Base-by-base conservation (phyloP, 2,797 vertebrate genomes). In the Sebastes iracundus region DNA sequence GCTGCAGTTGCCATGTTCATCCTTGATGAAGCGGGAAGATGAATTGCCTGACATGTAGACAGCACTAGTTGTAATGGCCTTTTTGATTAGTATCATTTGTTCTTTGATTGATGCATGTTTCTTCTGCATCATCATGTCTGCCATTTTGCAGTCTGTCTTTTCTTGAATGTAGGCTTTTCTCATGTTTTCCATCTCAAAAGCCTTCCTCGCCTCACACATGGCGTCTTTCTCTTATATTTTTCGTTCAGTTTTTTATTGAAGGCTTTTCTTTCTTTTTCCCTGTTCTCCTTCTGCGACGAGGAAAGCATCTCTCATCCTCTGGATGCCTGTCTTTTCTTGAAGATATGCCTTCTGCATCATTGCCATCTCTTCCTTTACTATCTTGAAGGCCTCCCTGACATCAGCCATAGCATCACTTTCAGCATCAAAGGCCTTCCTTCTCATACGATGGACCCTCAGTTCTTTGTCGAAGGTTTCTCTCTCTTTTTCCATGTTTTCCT, bases 271-370 rank as follows among this genome's bases (percentile, higher is more conserved):
- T 46, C 6, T 46, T 46, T 16, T 1, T 46, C 0, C 3, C 22
- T 63, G 2, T 66, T 49, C 9, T 66, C 18, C 8, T 66, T 71
- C 56, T 79, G 32, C 13, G 13, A 25, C 5, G 35, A 42, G 38
- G 38, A 55, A 79, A 60, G 22, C 30, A n/a, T 72, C 63, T 46
- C 63, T 73, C 61, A 27, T 73, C 20, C 10, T 58, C 35, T 73
- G 80, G 5, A 77, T 58, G 49, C 9, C 38, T 64, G 14, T 23
- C n/a, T 70, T 65, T 77, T 79, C 73, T 53, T 70, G 12, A 59
- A 80, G 59, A 46, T 27, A 56, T 9, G 38, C 61, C 55, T 60
- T 67, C 16, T 4, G 49, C 52, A 60, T 61, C 49, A 46, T 32
- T 38, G 52, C 33, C 28, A 56, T 75, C 12, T 28, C 32, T 35